A percentile compares a stretch with the other conserved stretches of the same genome.
Conservation (phyloP, 2,888 invertebrate genomes). For the Argyra leucocephala region DNA sequence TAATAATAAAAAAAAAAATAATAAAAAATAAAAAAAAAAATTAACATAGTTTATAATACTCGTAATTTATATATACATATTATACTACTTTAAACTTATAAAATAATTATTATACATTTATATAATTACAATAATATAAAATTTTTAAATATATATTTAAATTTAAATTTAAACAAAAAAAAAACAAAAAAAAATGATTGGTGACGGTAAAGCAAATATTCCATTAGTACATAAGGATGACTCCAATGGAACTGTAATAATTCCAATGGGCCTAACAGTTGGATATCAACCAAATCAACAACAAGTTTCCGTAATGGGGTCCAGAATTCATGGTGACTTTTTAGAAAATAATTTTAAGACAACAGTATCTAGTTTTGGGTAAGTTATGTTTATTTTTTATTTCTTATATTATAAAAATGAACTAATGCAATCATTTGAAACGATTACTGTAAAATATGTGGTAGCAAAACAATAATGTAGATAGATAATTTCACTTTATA, state of each 20-base stretch:
- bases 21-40: background rate
- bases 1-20: background rate
- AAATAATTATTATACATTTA: background rate
- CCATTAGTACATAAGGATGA: slow-evolving; percentile 32
- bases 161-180: background rate
- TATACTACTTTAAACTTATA: background rate
- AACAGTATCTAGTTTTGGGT: background rate
- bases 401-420: too few relatives aligned
- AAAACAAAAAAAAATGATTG: slow-evolving; percentile 25
- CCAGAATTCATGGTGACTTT: slow-evolving; percentile 27
- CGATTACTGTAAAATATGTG: too few relatives aligned
- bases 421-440: too few relatives aligned
- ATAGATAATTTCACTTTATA: too few relatives aligned
- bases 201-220: slow-evolving; percentile 32
- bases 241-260: slow-evolving; percentile 29
- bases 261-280: slow-evolving; percentile 26
- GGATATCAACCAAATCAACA: slow-evolving; percentile 22
- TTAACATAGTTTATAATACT: background rate
- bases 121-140: background rate
- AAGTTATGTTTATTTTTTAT: background rate
- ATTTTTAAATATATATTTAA: background rate
- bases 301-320: slow-evolving; percentile 9
- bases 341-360: slow-evolving; percentile 29
- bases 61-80: background rate
- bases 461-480: too few relatives aligned